These are phyloP conservation scores for Subanguina moxae DNA, from an alignment of 1,140 invertebrate species.

Conservation along the genomic window DNA sequence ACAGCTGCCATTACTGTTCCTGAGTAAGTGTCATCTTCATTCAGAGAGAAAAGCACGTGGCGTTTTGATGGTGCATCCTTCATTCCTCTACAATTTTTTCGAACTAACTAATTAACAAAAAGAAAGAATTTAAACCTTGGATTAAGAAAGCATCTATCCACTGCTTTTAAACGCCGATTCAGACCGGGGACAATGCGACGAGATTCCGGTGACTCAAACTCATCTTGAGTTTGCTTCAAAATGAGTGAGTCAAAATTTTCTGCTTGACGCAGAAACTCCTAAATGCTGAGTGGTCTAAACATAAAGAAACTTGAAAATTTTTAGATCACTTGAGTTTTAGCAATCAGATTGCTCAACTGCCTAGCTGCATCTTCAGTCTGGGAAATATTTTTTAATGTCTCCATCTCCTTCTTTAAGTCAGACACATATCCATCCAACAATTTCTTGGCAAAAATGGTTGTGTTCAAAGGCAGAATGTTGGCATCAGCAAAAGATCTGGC, in stretches of 20 bases:
- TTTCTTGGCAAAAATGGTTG: conserved; percentile 30
- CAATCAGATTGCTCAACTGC: not conserved
- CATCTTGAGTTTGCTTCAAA: not conserved
- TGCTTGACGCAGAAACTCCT: not conserved
- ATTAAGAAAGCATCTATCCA: conserved; percentile 55
- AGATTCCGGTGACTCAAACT: not conserved
- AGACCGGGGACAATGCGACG: not conserved
- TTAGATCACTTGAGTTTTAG: not conserved
- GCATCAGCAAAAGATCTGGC: conserved; percentile 59
- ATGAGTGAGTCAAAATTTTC: not conserved
- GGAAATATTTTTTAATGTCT: not conserved
- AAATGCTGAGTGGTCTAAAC: not conserved
- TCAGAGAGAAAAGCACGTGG: conserved; percentile 50
- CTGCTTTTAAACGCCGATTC: conserved; percentile 37
- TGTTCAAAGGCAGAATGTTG: conserved; percentile 60
- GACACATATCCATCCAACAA: conserved; percentile 37
- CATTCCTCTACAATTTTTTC: not conserved
- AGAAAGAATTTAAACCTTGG: conserved; percentile 20
- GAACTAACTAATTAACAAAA: too few species aligned
- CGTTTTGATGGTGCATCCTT: conserved; percentile 28
- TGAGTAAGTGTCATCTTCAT: conserved; percentile 38
- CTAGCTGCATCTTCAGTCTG: not conserved
- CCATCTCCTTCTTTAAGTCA: conserved; percentile 29
- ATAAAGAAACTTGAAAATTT: not conserved
- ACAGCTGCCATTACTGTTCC: conserved; percentile 45